A percentile compares a stretch with the other conserved stretches of the same genome.
Evolutionary conservation across 2,797 vertebrate species (phyloP).

Genomic region (Octomys mimax): DNA sequence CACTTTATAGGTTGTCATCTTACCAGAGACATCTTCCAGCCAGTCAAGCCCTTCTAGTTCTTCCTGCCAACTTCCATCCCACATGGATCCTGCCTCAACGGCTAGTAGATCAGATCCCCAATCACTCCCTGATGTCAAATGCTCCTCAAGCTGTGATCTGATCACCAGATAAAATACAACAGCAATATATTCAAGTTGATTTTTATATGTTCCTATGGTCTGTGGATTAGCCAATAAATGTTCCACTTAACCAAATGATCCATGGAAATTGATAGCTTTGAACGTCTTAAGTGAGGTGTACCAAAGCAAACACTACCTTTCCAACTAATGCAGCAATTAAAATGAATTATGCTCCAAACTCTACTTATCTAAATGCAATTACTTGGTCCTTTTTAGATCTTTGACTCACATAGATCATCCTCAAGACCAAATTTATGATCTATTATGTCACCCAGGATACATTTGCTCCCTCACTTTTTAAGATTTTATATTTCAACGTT

Average conservation of each 20-base stretch:
- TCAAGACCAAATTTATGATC: neutral
- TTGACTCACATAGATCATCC: neutral
- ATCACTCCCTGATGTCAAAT: too few relatives aligned
- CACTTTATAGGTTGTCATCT: neutral
- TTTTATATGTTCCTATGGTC: conserved; percentile 14
- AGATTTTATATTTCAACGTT: neutral
- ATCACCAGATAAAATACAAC: neutral
- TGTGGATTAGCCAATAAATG: neutral
- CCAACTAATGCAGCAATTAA: neutral
- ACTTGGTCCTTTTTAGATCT: neutral
- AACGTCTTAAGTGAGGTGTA: neutral
- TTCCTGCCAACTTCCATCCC: neutral
- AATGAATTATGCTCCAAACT: neutral
- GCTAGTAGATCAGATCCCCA: neutral
- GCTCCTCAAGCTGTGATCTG: neutral
- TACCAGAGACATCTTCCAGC: neutral
- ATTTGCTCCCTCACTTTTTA: neutral
- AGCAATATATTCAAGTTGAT: neutral
- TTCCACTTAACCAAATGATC: conserved; percentile 11
- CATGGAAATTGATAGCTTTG: neutral
- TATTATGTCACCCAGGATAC: neutral
- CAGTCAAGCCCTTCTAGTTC: neutral
- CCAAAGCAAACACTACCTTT: conserved; percentile 1
- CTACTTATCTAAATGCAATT: neutral
- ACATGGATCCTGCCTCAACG: neutral